Evolutionary conservation across 2,113 vertebrate genomes (phyloP).

Genomic region (Apaloderma vittatum): DNA sequence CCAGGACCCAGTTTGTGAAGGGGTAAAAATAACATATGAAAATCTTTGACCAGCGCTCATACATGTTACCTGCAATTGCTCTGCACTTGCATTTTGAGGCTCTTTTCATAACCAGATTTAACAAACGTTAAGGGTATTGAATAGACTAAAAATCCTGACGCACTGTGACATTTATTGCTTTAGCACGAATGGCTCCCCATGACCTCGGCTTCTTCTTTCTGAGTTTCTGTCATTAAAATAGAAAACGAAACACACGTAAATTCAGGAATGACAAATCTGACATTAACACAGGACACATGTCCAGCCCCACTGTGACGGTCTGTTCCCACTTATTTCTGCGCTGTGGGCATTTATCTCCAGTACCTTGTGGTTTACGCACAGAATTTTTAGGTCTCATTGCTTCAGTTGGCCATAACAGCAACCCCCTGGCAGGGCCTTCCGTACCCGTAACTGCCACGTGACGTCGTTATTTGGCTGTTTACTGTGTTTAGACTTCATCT

Average conservation of each 20-base stretch:
- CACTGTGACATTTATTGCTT: neutral
- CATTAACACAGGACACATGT: neutral
- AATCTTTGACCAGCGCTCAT: neutral
- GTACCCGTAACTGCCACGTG: rapidly evolving
- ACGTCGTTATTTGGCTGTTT: neutral
- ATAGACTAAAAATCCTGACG: neutral
- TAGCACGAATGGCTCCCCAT: neutral
- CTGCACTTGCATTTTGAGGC: neutral
- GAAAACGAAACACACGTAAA: neutral
- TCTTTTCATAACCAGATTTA: neutral
- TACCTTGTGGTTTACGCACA: neutral
- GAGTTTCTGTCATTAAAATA: neutral
- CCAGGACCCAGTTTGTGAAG: neutral
- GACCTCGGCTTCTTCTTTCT: neutral
- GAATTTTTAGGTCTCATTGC: neutral
- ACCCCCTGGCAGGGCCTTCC: neutral
- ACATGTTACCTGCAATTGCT: rapidly evolving
- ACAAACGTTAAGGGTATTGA: neutral
- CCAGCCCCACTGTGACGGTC: neutral
- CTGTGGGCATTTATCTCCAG: neutral
- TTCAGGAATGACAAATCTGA: neutral
- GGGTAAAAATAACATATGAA: neutral
- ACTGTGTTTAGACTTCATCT: neutral
- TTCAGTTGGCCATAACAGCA: neutral
- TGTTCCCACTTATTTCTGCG: neutral